Conservation (phyloP, 2,797 vertebrate species). For the Pipistrellus kuhlii region DNA sequence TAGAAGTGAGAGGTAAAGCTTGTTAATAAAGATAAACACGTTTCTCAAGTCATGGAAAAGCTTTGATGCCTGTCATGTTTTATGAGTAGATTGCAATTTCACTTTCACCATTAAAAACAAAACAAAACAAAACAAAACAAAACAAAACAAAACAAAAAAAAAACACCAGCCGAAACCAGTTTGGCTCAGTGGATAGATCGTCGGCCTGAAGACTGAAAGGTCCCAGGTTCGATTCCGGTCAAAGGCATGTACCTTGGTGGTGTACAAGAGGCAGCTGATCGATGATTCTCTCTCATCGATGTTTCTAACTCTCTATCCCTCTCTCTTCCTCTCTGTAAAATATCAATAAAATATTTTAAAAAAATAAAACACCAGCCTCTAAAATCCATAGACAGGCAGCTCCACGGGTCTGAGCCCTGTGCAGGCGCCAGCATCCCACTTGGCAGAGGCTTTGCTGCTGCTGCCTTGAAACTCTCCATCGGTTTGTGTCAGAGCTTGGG, state of each 20-base stretch:
- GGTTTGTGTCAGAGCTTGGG: background rate
- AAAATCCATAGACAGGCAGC: background rate
- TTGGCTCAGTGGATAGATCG: no score
- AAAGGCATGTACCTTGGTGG: no score
- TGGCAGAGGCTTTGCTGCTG: background rate
- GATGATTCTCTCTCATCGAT: no score
- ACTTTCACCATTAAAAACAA: background rate
- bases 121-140: no score
- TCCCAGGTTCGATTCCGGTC: no score
- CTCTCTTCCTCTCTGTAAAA: no score
- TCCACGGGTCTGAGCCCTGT: background rate
- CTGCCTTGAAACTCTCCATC: background rate
- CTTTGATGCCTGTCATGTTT: background rate
- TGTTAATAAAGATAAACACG: background rate
- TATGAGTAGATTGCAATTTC: background rate
- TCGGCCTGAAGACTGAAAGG: no score
- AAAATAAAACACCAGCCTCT: background rate
- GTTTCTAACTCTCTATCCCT: no score
- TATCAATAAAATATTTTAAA: no score
- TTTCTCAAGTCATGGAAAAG: background rate
- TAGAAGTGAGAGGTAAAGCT: conserved; percentile 29
- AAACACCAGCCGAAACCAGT: no score
- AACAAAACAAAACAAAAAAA: no score
- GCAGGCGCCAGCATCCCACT: background rate
- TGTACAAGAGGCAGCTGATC: no score